Evolutionary conservation across 2,888 invertebrate species (phyloP).

Genomic region (Caenorhabditis macrosperma): DNA sequence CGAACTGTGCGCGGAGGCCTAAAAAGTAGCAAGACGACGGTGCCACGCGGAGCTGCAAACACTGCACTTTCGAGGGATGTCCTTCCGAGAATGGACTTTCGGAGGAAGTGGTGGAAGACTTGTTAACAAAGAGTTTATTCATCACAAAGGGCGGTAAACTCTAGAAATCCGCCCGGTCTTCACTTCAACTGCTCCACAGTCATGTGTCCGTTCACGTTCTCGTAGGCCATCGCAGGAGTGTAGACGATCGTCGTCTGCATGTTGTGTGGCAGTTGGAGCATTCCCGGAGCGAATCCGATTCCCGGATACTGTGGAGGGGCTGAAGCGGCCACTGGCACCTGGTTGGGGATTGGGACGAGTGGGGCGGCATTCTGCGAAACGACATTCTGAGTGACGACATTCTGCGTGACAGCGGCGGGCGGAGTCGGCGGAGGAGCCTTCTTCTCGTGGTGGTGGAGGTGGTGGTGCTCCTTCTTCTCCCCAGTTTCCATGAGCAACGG

Average conservation of each 20-base stretch:
- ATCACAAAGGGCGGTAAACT: conserved; percentile 18
- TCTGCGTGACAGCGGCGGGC: too few relatives aligned
- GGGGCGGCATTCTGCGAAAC: neutral
- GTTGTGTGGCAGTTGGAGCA: conserved; percentile 51
- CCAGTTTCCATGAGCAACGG: conserved; percentile 44
- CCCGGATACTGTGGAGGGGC: conserved; percentile 35
- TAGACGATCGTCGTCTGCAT: conserved; percentile 60
- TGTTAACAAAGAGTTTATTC: conserved; percentile 49
- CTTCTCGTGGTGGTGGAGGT: neutral
- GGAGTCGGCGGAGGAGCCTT: conserved; percentile 45
- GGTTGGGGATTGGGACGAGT: conserved; percentile 18
- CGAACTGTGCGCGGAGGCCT: conserved; percentile 24
- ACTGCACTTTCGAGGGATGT: neutral
- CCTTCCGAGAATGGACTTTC: neutral
- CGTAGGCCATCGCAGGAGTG: conserved; percentile 45
- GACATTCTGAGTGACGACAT: too few relatives aligned
- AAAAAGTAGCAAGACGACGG: conserved; percentile 8
- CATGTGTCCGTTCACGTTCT: conserved; percentile 38
- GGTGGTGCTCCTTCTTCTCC: conserved; percentile 17
- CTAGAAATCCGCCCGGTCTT: conserved; percentile 2
- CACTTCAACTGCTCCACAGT: conserved; percentile 15
- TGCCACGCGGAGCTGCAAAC: neutral
- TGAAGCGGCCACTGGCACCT: conserved; percentile 18
- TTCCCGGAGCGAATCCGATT: conserved; percentile 50
- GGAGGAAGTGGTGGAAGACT: neutral